Evolutionary conservation across 2,888 invertebrate genomes (phyloP).

Genomic region (Drosophila vallismaia): DNA sequence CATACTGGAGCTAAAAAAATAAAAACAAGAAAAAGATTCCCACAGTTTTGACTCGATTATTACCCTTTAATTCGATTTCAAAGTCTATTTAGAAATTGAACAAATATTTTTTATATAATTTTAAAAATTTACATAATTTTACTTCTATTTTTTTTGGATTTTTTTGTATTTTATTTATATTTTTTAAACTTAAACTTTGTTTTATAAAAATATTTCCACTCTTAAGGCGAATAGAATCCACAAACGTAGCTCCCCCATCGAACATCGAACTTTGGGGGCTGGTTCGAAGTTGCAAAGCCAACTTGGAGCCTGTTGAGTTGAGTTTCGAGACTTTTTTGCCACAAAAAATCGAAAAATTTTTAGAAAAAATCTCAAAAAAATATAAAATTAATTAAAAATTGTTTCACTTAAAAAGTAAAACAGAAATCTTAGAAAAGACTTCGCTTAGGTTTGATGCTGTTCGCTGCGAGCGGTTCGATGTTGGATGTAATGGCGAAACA

Average conservation of each 20-base stretch:
- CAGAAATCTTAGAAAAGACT: neutral
- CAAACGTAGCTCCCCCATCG: neutral
- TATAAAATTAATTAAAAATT: neutral
- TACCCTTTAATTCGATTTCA: neutral
- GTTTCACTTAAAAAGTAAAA: neutral
- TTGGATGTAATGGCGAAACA: neutral
- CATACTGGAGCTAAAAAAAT: slow-evolving; percentile 12
- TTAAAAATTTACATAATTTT: neutral
- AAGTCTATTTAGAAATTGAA: neutral
- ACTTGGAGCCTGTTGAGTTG: neutral
- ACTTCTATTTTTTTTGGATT: neutral
- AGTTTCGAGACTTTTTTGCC: no score
- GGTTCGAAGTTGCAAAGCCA: neutral
- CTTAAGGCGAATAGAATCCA: neutral
- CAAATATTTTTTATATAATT: neutral
- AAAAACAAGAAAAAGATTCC: slow-evolving; percentile 12
- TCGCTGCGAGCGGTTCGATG: neutral
- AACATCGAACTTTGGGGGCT: neutral
- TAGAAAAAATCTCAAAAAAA: neutral
- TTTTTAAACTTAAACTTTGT: neutral
- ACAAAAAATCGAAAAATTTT: no score
- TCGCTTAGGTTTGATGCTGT: neutral
- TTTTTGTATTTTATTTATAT: neutral
- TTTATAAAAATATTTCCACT: neutral
- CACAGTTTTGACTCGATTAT: neutral